A percentile compares a stretch with the other conserved stretches of the same genome.
Conservation (phyloP, 1,140 invertebrate species). For the Ectropis grisescens region DNA sequence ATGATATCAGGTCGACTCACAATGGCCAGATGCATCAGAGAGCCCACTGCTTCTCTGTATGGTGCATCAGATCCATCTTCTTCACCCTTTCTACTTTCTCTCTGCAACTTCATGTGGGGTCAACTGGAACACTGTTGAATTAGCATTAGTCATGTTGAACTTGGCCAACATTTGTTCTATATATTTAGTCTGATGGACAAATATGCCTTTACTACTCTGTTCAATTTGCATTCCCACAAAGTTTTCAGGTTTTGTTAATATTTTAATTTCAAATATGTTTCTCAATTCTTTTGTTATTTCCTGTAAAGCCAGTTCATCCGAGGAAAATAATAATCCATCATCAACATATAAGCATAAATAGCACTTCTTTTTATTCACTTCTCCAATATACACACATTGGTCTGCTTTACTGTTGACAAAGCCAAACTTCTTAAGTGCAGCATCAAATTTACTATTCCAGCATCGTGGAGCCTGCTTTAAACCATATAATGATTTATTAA, state of each 20-base stretch:
- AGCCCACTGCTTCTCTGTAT: no score
- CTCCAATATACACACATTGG: constrained; percentile 37
- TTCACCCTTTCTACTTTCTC: no score
- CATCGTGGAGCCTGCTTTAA: constrained; percentile 48
- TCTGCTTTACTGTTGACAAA: constrained; percentile 36
- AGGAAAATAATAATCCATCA: no score
- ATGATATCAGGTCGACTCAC: no score
- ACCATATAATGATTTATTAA: constrained; percentile 45
- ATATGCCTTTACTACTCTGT: constrained; percentile 7
- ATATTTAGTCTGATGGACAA: no score
- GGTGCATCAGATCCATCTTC: no score
- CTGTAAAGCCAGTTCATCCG: no score
- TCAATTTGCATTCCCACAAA: constrained; percentile 19
- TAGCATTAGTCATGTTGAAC: constrained; percentile 15
- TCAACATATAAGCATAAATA: constrained; percentile 62
- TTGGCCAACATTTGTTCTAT: no score
- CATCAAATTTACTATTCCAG: constrained; percentile 34
- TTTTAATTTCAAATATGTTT: constrained; percentile 15
- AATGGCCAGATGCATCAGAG: no score
- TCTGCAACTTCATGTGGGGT: constrained; percentile 20
- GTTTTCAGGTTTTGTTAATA: constrained; percentile 5
- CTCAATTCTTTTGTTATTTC: no score
- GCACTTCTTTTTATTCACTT: constrained; percentile 17
- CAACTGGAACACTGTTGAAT: constrained; percentile 15
- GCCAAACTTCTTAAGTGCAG: constrained; percentile 25